Base-by-base conservation (phyloP, 1,140 invertebrate genomes). In the Brachionus rotundiformis region DNA sequence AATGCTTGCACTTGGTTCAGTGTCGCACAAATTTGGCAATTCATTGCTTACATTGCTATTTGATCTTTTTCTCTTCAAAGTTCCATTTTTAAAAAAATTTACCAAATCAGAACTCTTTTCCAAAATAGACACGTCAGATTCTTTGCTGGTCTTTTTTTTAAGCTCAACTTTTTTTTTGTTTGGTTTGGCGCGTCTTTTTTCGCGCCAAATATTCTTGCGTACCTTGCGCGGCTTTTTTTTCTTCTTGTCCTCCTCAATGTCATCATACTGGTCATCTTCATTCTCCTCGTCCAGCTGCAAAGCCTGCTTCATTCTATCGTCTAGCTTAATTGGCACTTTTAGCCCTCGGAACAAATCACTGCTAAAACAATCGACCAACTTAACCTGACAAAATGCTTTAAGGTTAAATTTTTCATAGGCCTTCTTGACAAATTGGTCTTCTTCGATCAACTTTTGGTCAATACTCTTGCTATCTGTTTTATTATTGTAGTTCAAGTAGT, bases 381-480 rank as follows among this genome's bases (percentile, higher is more conserved):
- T 59, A 11, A 79, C 23, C n/a, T 79, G 29, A 63, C 76, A 79
- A 36, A 39, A 63, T 29, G 6, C 36, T 19, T 33, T 33, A 23
- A 79, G 5, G 59, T 79, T 59, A 33, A 39, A 63, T 59, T 63
- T 79, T 54, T 54, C 25, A 19, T 59, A 59, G 8, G 76, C 76
- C 10, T 19, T 39, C 23, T 54, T 39, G 0, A 63, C 47, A 54
- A 54, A 79, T 0, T 79, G 41, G 7, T 79, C 59, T 19, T 59
- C 76, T 31, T 79, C 76, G 33, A 54, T 36, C 11, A 79, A 27
- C n/a, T 63, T 54, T n/a, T 79, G 47, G 41, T 79, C 76, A 11
- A 79, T 79, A 0, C n/a, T 79, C 59, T 79, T 79, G 5, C 29
- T 10, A 33, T 79, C 59, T 31, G 47, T 27, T 54, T 33, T 54